A percentile compares a stretch with the other conserved stretches of the same genome.
These are phyloP conservation scores for Mesorhabditis belari DNA, from an alignment of 2,888 invertebrate genomes.

Conservation along the genomic window DNA sequence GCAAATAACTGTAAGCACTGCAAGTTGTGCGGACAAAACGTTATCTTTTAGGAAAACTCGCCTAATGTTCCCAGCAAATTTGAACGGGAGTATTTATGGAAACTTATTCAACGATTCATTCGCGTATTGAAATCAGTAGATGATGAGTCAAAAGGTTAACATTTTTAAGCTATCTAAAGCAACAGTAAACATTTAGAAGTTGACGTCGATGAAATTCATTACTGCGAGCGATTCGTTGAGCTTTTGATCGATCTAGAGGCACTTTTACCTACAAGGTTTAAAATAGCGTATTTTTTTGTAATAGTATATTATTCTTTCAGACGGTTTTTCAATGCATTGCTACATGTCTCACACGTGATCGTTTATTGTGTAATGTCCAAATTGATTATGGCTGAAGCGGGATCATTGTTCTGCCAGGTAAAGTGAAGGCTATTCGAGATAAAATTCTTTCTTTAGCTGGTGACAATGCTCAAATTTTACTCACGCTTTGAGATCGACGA, in stretches of 20 bases:
- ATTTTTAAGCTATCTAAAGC: neutral
- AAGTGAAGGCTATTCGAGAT: constrained; percentile 49
- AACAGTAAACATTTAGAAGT: constrained; percentile 41
- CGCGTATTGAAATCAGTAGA: constrained; percentile 67
- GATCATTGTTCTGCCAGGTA: constrained; percentile 59
- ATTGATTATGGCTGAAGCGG: constrained; percentile 56
- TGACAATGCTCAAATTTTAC: constrained; percentile 92
- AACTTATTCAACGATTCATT: constrained; percentile 80
- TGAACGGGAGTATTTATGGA: constrained; percentile 70
- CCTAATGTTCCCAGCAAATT: constrained; percentile 18
- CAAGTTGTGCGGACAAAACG: constrained; percentile 10
- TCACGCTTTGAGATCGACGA: constrained; percentile 95
- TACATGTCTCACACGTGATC: constrained; percentile 88
- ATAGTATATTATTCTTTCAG: constrained; percentile 9
- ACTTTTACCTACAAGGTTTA: constrained; percentile 77
- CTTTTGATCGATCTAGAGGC: constrained; percentile 92
- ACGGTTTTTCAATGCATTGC: constrained; percentile 87
- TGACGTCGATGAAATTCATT: constrained; percentile 60
- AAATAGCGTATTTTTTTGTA: neutral
- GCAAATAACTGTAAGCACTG: constrained; percentile 1
- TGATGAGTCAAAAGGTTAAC: constrained; percentile 28
- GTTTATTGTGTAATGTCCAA: constrained; percentile 78
- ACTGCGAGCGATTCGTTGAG: constrained; percentile 91
- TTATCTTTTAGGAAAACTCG: constrained; percentile 3
- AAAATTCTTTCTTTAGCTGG: constrained; percentile 56